phyloP scores from a whole-genome alignment of 2,113 vertebrate species.

The Odontesthes bonariensis region DNA sequence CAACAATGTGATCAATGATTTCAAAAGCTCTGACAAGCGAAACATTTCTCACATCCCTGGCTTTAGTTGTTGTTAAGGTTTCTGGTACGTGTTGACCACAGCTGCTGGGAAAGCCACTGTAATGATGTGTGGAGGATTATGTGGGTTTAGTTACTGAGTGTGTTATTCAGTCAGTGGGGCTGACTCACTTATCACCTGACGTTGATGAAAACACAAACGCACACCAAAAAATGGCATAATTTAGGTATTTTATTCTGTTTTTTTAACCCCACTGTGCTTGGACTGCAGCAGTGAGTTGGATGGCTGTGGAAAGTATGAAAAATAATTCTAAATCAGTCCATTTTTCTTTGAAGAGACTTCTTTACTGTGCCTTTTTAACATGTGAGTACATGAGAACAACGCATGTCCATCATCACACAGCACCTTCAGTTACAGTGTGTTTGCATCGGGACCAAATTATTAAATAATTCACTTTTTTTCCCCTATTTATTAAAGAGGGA shows the following conservation, averaged over 20 bases:
- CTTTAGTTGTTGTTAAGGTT: slow-evolving; percentile 12
- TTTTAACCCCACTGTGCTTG: too few species aligned
- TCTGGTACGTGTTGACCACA: slow-evolving; percentile 28
- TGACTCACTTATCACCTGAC: slow-evolving; percentile 19
- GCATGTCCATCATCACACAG: slow-evolving; percentile 1
- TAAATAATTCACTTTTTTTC: not conserved
- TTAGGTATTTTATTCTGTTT: not conserved
- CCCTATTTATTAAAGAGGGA: slow-evolving; percentile 55
- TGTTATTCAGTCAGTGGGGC: slow-evolving; percentile 11
- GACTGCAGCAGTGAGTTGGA: too few species aligned
- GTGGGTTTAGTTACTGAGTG: slow-evolving; percentile 38
- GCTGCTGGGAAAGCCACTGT: slow-evolving; percentile 41
- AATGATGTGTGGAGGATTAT: slow-evolving; percentile 63
- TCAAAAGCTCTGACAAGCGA: not conserved
- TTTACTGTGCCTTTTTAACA: slow-evolving; percentile 63
- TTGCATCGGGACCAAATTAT: slow-evolving; percentile 69
- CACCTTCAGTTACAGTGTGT: not conserved
- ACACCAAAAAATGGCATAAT: not conserved
- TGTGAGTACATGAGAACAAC: slow-evolving; percentile 17
- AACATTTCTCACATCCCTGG: not conserved
- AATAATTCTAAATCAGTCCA: not conserved
- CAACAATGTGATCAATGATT: slow-evolving; percentile 14
- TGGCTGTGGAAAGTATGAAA: too few species aligned
- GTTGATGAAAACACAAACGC: slow-evolving; percentile 19
- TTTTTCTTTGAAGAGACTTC: slow-evolving; percentile 3